phyloP scores from a whole-genome alignment of 2,113 vertebrate genomes.

The Zosterops borbonicus region DNA sequence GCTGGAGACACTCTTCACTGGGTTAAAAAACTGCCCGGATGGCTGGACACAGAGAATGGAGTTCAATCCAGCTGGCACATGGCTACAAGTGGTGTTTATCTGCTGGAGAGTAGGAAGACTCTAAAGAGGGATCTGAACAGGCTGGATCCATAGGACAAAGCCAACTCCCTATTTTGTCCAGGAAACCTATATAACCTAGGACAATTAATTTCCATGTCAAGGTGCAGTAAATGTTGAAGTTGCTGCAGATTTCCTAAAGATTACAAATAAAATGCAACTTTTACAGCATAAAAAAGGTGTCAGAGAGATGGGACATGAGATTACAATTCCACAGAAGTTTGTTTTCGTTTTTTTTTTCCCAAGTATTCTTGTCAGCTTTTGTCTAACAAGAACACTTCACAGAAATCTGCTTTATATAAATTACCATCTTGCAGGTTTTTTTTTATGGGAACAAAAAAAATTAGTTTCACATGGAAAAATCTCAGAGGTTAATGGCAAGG shows the following conservation, averaged over 20 bases:
- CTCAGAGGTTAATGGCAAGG: not conserved
- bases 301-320: not conserved
- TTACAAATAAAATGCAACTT: not conserved
- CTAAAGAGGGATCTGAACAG: not conserved
- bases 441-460: not conserved
- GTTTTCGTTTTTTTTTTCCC: not conserved
- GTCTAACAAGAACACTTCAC: not conserved
- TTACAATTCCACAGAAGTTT: not conserved
- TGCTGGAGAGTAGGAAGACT: not conserved
- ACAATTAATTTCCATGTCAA: not conserved
- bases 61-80: not conserved
- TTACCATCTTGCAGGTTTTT: not conserved
- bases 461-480: not conserved
- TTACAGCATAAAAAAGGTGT: not conserved
- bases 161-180: not conserved
- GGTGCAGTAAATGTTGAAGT: not conserved
- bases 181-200: not conserved
- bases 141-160: not conserved
- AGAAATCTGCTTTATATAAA: not conserved
- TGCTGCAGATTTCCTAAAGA: not conserved
- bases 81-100: not conserved
- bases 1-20: fast-evolving
- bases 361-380: not conserved
- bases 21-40: not conserved
- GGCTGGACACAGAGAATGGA: not conserved